Percentiles rank a stretch among this genome's conserved stretches.
These are phyloP conservation scores for Atherinosoma microstoma DNA, from an alignment of 2,797 vertebrate genomes.

Conservation along the genomic window DNA sequence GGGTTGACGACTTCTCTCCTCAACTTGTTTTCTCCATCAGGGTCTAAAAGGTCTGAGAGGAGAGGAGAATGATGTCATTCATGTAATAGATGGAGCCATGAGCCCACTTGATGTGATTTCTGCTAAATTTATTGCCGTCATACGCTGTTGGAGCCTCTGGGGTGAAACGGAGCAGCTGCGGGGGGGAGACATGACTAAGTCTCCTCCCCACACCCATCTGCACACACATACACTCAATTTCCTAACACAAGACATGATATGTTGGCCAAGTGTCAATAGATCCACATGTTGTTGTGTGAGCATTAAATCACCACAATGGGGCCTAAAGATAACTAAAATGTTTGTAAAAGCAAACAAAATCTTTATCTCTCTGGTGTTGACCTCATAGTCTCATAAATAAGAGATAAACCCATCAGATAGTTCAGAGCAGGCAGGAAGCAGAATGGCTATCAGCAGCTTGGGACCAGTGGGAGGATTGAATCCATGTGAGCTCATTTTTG, in stretches of 20 bases:
- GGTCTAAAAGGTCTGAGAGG: conserved; percentile 26
- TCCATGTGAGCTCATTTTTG: conserved; percentile 64
- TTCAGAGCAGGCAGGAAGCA: conserved; percentile 38
- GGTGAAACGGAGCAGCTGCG: conserved; percentile 47
- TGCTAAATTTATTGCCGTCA: conserved; percentile 71
- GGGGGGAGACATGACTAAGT: conserved; percentile 25
- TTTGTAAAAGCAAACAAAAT: conserved; percentile 16
- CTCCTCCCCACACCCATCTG: conserved; percentile 40
- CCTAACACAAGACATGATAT: conserved; percentile 10
- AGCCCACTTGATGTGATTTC: conserved; percentile 72
- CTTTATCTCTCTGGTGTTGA: conserved; percentile 30
- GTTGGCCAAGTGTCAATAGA: conserved; percentile 31
- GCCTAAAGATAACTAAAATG: neutral
- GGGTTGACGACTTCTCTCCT: conserved; percentile 45
- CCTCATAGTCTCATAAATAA: conserved; percentile 69
- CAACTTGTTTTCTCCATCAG: conserved; percentile 27
- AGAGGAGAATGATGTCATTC: conserved; percentile 73
- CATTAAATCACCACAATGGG: conserved; percentile 15
- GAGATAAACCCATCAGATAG: conserved; percentile 63
- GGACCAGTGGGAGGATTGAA: conserved; percentile 57
- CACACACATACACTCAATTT: neutral
- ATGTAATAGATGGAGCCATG: conserved; percentile 64
- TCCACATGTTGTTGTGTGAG: neutral
- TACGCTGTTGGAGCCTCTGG: conserved; percentile 54
- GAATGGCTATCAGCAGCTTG: conserved; percentile 40